Evolutionary conservation across 2,113 vertebrate genomes (phyloP), one percentile per base, ranked within the genome.

Genomic region (Spea bombifrons): DNA sequence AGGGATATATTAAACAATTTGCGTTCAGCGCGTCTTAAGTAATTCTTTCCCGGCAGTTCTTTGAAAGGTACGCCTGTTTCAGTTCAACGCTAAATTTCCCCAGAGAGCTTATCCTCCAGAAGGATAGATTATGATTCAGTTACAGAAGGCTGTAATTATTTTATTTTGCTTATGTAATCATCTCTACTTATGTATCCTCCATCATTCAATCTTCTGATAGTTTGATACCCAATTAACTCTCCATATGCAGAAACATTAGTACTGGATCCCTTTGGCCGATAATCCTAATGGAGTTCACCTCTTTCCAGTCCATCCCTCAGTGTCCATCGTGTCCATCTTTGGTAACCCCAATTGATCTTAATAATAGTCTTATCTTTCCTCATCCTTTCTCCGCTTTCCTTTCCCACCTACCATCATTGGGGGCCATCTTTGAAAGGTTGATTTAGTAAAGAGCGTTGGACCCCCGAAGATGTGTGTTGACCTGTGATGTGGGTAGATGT

Each of bases 91-190:
- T 44, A 67, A 67, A 50, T 70, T 70, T 49, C 67, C 67, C 67
- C 46, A 50, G 67, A 16, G 67, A 50, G 13, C 48, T 16, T 3
- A 50, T 70, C 48, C 46, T n/a, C 13, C 13, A 70, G 12, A 8
- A 70, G 46, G 47, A 47, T n/a, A 70, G 67, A 70, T 50, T 49
- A 70, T 70, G 47, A n/a, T 30, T 64, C 61, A 5, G n/a, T 64
- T 64, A 17, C 61, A 16, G 61, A 5, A 16, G n/a, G 5, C 57
- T 61, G 57, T 61, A 12, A n/a, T 61, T 61, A 9, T 59, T 59
- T 64, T 64, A 64, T 64, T 64, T 64, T 3, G n/a, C 2, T 64
- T 64, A 64, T 64, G 17, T 16, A 64, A 13, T 9, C 61, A 64
- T 64, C 61, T 64, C 16, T 64, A 16, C n/a, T 17, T 64, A 64